A percentile compares a stretch with the other conserved stretches of the same genome.
phyloP scores from a whole-genome alignment of 92 coral and sea anemone species.

The Chrysogorgia sp. region DNA sequence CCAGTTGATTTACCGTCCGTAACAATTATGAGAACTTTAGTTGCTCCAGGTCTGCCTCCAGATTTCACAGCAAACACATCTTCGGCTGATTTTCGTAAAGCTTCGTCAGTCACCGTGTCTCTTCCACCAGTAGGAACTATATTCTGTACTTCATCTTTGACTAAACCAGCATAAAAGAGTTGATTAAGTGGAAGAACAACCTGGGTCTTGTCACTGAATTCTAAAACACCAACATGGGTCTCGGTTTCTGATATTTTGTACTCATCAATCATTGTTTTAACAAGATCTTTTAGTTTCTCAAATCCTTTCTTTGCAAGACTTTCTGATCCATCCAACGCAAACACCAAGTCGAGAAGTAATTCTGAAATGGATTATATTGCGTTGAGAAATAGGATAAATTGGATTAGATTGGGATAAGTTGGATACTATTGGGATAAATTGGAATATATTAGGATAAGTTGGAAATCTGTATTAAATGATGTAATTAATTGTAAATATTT shows the following conservation, averaged over 20 bases:
- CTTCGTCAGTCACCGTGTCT: slow-evolving; percentile 56
- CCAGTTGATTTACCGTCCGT: slow-evolving; percentile 65
- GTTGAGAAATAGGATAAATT: not conserved
- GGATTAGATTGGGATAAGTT: no score
- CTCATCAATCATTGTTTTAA: slow-evolving; percentile 56
- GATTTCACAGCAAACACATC: slow-evolving; percentile 34
- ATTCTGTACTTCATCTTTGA: slow-evolving; percentile 45
- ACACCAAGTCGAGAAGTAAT: slow-evolving; percentile 84
- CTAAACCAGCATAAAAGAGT: slow-evolving; percentile 47
- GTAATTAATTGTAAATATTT: not conserved
- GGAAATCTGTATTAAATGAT: no score
- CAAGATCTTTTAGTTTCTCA: slow-evolving; percentile 59
- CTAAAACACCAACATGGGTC: slow-evolving; percentile 77
- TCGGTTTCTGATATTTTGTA: slow-evolving; percentile 64
- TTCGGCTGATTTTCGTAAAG: slow-evolving; percentile 17
- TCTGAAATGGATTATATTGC: slow-evolving; percentile 49
- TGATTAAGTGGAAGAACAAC: slow-evolving; percentile 57
- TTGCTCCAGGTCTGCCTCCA: slow-evolving; percentile 47
- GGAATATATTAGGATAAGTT: no score
- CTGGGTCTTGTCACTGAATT: slow-evolving; percentile 65
- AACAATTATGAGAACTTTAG: slow-evolving; percentile 70
- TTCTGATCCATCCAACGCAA: slow-evolving; percentile 79
- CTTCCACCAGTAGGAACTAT: slow-evolving; percentile 57
- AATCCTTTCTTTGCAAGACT: slow-evolving; percentile 55
- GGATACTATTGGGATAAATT: no score